Percentiles rank a stretch among this genome's conserved stretches.
These are phyloP conservation scores for Drosophila quasianomalipes DNA, from an alignment of 2,888 invertebrate genomes.

Conservation along the genomic window DNA sequence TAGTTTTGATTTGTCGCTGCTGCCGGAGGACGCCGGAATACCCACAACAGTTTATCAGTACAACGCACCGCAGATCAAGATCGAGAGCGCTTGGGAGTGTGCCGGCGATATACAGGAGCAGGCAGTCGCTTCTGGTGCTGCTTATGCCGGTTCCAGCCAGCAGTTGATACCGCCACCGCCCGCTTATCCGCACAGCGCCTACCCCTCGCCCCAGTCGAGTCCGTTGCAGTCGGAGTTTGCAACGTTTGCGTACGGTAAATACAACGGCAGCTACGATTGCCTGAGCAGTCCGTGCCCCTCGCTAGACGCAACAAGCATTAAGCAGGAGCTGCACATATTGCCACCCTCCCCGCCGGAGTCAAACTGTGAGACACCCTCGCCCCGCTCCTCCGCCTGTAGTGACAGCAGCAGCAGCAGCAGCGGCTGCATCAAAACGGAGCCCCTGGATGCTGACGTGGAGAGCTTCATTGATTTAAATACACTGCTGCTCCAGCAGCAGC, in stretches of 20 bases:
- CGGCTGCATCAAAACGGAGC: slow-evolving; percentile 84
- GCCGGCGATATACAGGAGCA: slow-evolving; percentile 56
- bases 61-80: slow-evolving; percentile 84
- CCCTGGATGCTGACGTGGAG: slow-evolving; percentile 84
- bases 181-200: slow-evolving; percentile 77
- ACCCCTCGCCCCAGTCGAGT: slow-evolving; percentile 84
- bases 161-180: slow-evolving; percentile 80
- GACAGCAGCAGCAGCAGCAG: slow-evolving; percentile 81
- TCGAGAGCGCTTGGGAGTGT: slow-evolving; percentile 82
- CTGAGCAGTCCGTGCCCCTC: slow-evolving; percentile 84
- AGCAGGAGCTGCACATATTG: slow-evolving; percentile 86
- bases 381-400: slow-evolving; percentile 84
- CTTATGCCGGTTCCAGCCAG: slow-evolving; percentile 49
- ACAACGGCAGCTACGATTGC: slow-evolving; percentile 73
- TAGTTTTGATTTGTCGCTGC: slow-evolving; percentile 90
- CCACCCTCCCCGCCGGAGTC: slow-evolving; percentile 88
- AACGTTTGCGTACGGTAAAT: slow-evolving; percentile 62
- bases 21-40: slow-evolving; percentile 87
- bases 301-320: slow-evolving; percentile 82
- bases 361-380: slow-evolving; percentile 86
- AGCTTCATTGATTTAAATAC: slow-evolving; percentile 83
- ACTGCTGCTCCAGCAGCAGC: slow-evolving; percentile 71
- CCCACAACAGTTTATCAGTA: slow-evolving; percentile 79
- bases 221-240: slow-evolving; percentile 83
- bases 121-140: not conserved